Evolutionary conservation across 2,888 invertebrate genomes (phyloP).

Genomic region (Rhagium mordax): DNA sequence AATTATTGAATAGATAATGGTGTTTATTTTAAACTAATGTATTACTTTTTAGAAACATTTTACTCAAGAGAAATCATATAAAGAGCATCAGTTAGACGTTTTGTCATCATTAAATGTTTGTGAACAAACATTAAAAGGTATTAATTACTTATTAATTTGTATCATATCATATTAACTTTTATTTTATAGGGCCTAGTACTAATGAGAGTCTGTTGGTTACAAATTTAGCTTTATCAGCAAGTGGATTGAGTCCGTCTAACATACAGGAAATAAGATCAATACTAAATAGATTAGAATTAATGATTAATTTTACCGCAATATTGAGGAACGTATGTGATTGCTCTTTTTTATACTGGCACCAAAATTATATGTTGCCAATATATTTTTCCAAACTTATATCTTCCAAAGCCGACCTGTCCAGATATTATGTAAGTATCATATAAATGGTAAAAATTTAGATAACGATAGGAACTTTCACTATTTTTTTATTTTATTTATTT

Average conservation of each 20-base stretch:
- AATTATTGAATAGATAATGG: not conserved
- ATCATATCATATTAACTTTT: not conserved
- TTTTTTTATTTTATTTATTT: too few species aligned
- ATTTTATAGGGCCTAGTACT: constrained; percentile 66
- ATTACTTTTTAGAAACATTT: constrained; percentile 71
- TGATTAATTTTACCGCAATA: constrained; percentile 75
- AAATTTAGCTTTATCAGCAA: constrained; percentile 69
- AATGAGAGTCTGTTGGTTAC: constrained; percentile 64
- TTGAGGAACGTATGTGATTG: constrained; percentile 80
- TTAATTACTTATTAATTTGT: not conserved
- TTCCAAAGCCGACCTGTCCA: constrained; percentile 77
- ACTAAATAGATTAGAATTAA: constrained; percentile 77
- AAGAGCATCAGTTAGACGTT: constrained; percentile 78
- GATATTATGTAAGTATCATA: constrained; percentile 72
- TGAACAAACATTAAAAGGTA: constrained; percentile 78
- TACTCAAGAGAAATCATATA: constrained; percentile 76
- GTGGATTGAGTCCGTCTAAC: constrained; percentile 78
- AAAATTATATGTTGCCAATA: constrained; percentile 79
- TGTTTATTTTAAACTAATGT: not conserved
- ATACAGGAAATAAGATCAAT: constrained; percentile 75
- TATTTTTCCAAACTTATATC: constrained; percentile 84
- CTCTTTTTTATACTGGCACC: constrained; percentile 87
- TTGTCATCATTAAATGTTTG: constrained; percentile 84
- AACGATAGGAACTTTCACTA: too few species aligned
- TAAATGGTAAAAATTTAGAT: not conserved